These are phyloP conservation scores for Myocastor coypus DNA, from an alignment of 2,113 vertebrate genomes.

Conservation along the genomic window DNA sequence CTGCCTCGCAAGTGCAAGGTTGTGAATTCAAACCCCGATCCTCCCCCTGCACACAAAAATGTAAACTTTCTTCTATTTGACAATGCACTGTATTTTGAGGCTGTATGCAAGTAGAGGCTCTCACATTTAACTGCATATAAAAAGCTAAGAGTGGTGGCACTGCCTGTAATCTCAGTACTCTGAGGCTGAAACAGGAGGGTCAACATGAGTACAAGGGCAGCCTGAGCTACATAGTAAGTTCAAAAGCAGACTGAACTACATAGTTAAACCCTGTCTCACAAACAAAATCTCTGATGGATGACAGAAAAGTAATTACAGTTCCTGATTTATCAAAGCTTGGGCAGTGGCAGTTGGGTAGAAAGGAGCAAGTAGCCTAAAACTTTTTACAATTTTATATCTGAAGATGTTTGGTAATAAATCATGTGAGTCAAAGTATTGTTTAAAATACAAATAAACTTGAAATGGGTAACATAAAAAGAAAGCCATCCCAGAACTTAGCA, in stretches of 20 bases:
- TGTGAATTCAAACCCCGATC: too few relatives aligned
- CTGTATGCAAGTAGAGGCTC: not conserved
- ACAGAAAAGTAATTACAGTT: slow-evolving; percentile 24
- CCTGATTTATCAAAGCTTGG: not conserved
- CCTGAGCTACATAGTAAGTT: not conserved
- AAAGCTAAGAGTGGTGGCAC: not conserved
- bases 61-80: slow-evolving; percentile 27
- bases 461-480: not conserved
- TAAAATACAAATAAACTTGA: slow-evolving; percentile 39
- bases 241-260: not conserved
- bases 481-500: not conserved
- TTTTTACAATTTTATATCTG: not conserved
- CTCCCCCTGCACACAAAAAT: too few relatives aligned
- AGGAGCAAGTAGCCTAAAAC: not conserved
- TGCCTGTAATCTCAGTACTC: not conserved
- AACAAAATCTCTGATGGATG: not conserved
- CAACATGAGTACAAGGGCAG: not conserved
- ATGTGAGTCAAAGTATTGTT: not conserved
- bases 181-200: not conserved
- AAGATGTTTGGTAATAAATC: not conserved
- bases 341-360: slow-evolving; percentile 32
- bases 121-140: not conserved
- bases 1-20: too few relatives aligned
- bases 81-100: not conserved
- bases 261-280: not conserved